Evolutionary conservation across 2,113 vertebrate genomes (phyloP).

Genomic region (Protobothrops flavoviridis): DNA sequence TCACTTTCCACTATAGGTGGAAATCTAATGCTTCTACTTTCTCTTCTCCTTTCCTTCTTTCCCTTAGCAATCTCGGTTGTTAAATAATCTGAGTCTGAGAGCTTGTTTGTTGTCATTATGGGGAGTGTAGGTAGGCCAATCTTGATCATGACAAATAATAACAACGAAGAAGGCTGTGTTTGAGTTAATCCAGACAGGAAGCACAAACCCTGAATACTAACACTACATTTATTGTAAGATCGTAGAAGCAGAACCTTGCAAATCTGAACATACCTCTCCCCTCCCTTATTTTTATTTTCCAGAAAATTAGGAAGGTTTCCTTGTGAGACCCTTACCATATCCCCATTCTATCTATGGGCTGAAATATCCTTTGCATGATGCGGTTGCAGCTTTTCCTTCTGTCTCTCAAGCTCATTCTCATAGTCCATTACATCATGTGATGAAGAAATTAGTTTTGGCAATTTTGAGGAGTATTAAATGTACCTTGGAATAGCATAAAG

Average conservation of each 20-base stretch:
- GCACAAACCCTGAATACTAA: background rate
- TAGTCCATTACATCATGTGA: background rate
- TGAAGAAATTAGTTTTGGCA: conserved; percentile 53
- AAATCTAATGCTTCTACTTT: background rate
- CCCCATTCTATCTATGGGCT: background rate
- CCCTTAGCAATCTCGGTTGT: background rate
- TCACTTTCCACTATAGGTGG: background rate
- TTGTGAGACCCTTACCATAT: background rate
- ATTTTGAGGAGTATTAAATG: conserved; percentile 87
- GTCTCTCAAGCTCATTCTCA: background rate
- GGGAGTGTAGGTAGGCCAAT: background rate
- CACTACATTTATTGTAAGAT: background rate
- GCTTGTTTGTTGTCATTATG: background rate
- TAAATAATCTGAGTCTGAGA: background rate
- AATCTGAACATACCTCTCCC: background rate
- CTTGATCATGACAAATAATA: background rate
- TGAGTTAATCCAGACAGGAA: background rate
- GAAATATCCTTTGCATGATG: background rate
- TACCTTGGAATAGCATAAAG: conserved; percentile 80
- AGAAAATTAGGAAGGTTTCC: background rate
- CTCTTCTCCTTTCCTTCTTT: background rate
- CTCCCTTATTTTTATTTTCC: background rate
- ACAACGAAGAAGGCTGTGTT: background rate
- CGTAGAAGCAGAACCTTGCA: background rate
- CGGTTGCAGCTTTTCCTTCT: background rate